Base-by-base conservation (phyloP, 2,888 invertebrate genomes). In the Furcula furcula region DNA sequence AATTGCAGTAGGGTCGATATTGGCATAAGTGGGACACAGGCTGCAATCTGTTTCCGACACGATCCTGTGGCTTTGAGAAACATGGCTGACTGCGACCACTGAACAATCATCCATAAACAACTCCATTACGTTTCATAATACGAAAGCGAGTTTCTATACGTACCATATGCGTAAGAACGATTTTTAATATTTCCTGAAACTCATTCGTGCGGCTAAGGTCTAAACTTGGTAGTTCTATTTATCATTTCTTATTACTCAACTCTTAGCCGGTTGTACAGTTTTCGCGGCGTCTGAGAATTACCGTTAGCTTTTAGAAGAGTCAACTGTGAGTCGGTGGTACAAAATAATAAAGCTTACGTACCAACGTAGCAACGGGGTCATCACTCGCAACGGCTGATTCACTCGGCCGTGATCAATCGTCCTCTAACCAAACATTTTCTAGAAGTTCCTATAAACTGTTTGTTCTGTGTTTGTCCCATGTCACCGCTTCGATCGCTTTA, bases 301-400 rank as follows among this genome's bases (percentile, higher is more conserved):
- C 80, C 76, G 80, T 80, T 80, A 78, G 46, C 51, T 65, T 65
- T 71, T 68, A 68, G 66, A 70, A 72, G 56, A 63, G 63, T 63
- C 67, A 55, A 58, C 63, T 54, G 52, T 62, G 64, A 55, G 53
- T 59, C 59, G 62, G 41, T 59, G 53, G 49, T 43, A 60, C 63
- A 57, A 66, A 71, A 69, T 69, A 64, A 62, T 46, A 7, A 14
- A 9, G 14, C 26, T 7, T 26, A 26, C 14, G 32, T 36, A 51
- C 36, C 34, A 54, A 57, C 53, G 46, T 40, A 52, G 46, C 58
- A 47, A 57, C 59, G 75, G 72, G 81, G 78, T 83, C 85, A 82
- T 81, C 77, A 80, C 61, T 76, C 76, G 37, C 46, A 43, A 42
- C 47, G 56, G 49, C 60, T 78, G 79, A 81, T 66, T 81, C 80